Evolutionary conservation across 2,113 vertebrate species (phyloP), one percentile per base, ranked within the genome.

Genomic region (Rhea pennata): DNA sequence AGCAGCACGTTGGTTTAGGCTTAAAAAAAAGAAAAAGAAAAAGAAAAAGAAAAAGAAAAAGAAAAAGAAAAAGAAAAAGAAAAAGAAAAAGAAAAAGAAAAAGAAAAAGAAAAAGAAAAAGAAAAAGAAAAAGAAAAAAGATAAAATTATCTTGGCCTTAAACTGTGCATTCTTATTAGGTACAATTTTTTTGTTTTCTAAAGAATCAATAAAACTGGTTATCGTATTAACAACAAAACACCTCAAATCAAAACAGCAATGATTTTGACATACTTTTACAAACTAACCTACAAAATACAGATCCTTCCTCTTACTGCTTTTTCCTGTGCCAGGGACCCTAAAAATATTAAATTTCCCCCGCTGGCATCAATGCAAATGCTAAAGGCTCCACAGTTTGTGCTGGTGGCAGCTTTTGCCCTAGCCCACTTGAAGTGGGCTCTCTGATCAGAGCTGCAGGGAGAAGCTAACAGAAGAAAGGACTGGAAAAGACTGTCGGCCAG

Each of bases 1-100:
- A 69, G 27, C 5, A 33, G 8, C 27, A 31, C 31, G 31, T 40
- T 56, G 33, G 66, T 40, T 50, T 23, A 10, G 29, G 48, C n/a
- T 48, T 36, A 6, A 36, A 22, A 53, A 70, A 71, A 82, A 77
- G 27, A 20, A 2, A 12, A 31, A 23, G n/a, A 4, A 33, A 20
- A 2, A 12, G 27, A 20, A 2, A 12, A 31, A 23, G n/a, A 4
- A 33, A 20, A 2, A 12, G 27, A 20, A 2, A 12, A 31, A 23
- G n/a, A 4, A 33, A 20, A 2, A 12, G 27, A 20, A 2, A 12
- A 31, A 23, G n/a, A 4, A 33, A 20, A 2, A 12, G 27, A 20
- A 2, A 12, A 31, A 23, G n/a, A 4, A 33, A 20, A 2, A 12
- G 27, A 20, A 2, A 12, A 31, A 23, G n/a, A 4, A 33, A 20